Conservation (phyloP, 1,140 invertebrate genomes). For the Drosophila paulistorum region DNA sequence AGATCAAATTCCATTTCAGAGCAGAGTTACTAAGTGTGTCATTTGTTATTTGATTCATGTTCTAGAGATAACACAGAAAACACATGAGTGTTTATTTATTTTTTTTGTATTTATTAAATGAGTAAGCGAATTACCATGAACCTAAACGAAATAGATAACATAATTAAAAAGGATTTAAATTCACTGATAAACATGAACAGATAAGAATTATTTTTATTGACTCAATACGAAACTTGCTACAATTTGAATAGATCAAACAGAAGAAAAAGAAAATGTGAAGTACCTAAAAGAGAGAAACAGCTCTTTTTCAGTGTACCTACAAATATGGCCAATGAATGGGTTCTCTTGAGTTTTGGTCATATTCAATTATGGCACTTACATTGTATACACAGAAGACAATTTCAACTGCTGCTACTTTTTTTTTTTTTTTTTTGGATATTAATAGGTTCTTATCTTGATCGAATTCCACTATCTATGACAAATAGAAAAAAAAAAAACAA, state of each 20-base stretch:
- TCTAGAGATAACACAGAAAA: neutral
- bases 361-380: neutral
- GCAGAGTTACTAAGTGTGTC: too few species aligned
- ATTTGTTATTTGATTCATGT: neutral
- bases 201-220: neutral
- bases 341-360: too few species aligned
- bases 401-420: neutral
- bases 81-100: constrained; percentile 3
- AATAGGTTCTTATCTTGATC: constrained; percentile 11
- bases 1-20: too few species aligned
- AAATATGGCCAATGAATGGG: too few species aligned
- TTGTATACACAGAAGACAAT: neutral
- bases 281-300: neutral
- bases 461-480: neutral
- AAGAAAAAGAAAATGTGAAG: neutral
- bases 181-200: neutral
- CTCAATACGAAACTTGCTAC: neutral
- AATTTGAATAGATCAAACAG: neutral
- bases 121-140: constrained; percentile 8
- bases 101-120: neutral
- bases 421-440: neutral
- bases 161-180: constrained; percentile 16
- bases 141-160: constrained; percentile 7
- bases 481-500: neutral
- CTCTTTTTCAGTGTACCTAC: too few species aligned